These are phyloP conservation scores for Harlomillsia oculata DNA, from an alignment of 1,140 invertebrate species.

Conservation along the genomic window DNA sequence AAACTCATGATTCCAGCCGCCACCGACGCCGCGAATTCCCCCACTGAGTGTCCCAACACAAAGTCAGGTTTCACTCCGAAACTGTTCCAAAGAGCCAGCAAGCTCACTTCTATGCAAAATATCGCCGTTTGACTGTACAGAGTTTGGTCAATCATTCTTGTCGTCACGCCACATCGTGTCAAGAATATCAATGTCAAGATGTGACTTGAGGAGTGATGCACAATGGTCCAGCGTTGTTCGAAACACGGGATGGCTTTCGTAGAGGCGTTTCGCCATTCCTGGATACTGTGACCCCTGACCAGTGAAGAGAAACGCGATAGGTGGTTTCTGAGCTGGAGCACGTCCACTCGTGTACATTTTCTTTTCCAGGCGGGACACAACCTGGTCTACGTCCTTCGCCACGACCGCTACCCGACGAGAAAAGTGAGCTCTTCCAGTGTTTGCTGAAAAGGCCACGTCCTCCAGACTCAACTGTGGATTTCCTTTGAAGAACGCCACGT, in stretches of 20 bases:
- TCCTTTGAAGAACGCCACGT: conserved; percentile 2
- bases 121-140: conserved; percentile 26
- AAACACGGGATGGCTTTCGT: conserved; percentile 18
- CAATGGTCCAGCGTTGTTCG: conserved; percentile 7
- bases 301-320: conserved; percentile 24
- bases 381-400: conserved; percentile 3
- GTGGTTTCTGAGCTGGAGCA: background rate
- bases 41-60: conserved; percentile 24
- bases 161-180: conserved; percentile 1
- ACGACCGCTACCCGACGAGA: conserved; percentile 5
- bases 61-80: conserved; percentile 18
- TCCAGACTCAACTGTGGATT: conserved; percentile 7
- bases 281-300: conserved; percentile 29
- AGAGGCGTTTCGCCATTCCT: conserved; percentile 20
- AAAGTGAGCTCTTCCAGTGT: conserved; percentile 23
- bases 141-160: background rate
- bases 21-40: conserved; percentile 24
- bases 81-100: conserved; percentile 18
- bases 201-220: background rate
- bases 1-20: conserved; percentile 17
- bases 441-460: conserved; percentile 10
- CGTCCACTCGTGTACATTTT: conserved; percentile 6
- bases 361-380: conserved; percentile 4
- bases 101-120: conserved; percentile 24
- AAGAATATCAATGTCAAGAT: background rate